Evolutionary conservation across 2,888 invertebrate genomes (phyloP), one percentile per base, ranked within the genome.

Genomic region (Epinotia nisella): DNA sequence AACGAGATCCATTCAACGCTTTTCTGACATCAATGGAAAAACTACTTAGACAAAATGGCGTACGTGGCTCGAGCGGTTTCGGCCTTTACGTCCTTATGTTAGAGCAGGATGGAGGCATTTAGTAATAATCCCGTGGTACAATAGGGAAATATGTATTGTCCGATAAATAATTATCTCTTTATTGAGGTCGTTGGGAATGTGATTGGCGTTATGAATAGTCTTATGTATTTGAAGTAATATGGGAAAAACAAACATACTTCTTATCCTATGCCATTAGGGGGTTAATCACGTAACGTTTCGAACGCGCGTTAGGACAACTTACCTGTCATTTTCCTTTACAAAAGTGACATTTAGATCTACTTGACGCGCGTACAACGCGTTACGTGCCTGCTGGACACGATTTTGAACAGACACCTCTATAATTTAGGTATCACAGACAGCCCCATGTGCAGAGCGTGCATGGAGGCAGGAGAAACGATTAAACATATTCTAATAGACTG

Each of bases 1-100:
- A 71, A 71, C 59, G 71, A 71, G 66, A 39, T 39, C 65, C 51
- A 60, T 71, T 71, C 41, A 64, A 11, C 24, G 35, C 11, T 70
- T 66, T 58, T 24, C 53, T 59, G 49, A 19, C 60, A 39, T 71
- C 53, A 60, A 66, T 53, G 29, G 59, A 13, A 13, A 11, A 1
- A 17, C 9, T 39, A 21, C 45, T 65, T 65, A 19, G 19, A 21
- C 55, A 55, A 41, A 55, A 65, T n/a, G 65, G 3, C 39, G 35
- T 39, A 15, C 1, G 13, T 55, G 19, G 9, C 39, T 15, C 1
- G 9, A 21, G 15, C 15, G 21, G 3, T 11, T 3, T 1, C 21
- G 65, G 21, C 21, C 0, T 19, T 65, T 65, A 55, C 4, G 39
- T 4, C 35, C 13, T 65, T 65, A 10, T 17, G 19, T 53, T 53